Evolutionary conservation across 2,113 vertebrate species (phyloP).

Genomic region (Dascyllus trimaculatus): DNA sequence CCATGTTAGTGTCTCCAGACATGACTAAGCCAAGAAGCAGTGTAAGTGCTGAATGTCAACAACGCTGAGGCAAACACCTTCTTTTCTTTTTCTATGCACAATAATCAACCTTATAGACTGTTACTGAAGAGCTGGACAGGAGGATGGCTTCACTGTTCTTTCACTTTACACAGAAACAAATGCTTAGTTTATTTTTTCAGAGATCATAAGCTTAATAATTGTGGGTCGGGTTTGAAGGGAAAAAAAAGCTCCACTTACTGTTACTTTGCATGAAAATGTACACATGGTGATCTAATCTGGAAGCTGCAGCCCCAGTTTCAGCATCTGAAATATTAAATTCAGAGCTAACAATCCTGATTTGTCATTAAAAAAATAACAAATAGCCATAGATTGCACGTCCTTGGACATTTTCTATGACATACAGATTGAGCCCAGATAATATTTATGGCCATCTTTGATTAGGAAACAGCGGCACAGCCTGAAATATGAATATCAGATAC

Average conservation of each 20-base stretch:
- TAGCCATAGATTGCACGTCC: too few species aligned
- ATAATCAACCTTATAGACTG: background rate
- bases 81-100: too few species aligned
- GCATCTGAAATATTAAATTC: too few species aligned
- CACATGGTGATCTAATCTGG: background rate
- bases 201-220: slow-evolving; percentile 20
- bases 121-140: background rate
- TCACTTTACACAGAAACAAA: background rate
- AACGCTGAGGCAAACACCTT: background rate
- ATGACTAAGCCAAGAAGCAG: background rate
- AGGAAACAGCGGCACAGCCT: background rate
- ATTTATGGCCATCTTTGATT: background rate
- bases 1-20: background rate
- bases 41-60: slow-evolving; percentile 9
- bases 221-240: background rate
- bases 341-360: too few species aligned
- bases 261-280: slow-evolving; percentile 13
- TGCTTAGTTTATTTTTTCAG: background rate
- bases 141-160: too few species aligned
- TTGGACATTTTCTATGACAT: too few species aligned
- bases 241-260: background rate
- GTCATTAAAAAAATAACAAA: too few species aligned
- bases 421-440: too few species aligned
- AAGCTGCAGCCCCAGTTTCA: background rate
- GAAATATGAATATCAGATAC: background rate